These are phyloP conservation scores for Diarsia mendica DNA, from an alignment of 2,888 invertebrate genomes.

Conservation along the genomic window DNA sequence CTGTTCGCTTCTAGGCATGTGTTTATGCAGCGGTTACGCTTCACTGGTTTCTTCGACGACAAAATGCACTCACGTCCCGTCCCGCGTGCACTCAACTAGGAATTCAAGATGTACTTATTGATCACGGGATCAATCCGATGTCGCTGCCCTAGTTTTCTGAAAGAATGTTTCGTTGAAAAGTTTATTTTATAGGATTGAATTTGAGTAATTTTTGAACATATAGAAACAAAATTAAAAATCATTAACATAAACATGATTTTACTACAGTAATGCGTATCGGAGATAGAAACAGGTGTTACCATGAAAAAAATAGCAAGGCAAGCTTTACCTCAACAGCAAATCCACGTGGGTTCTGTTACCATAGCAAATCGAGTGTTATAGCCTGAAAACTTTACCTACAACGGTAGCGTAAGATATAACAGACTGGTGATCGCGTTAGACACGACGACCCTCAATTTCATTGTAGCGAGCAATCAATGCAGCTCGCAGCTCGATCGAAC, in stretches of 20 bases:
- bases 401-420: slow-evolving; percentile 14
- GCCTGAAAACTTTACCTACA: background rate
- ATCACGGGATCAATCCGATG: slow-evolving; percentile 77
- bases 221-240: background rate
- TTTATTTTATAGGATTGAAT: background rate
- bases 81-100: slow-evolving; percentile 80
- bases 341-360: background rate
- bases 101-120: slow-evolving; percentile 84
- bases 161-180: slow-evolving; percentile 42
- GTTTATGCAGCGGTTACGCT: slow-evolving; percentile 84
- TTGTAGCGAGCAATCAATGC: slow-evolving; percentile 42
- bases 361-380: background rate
- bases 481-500: slow-evolving; percentile 37
- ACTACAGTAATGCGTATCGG: too few relatives aligned
- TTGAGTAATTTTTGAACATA: too few relatives aligned
- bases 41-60: slow-evolving; percentile 85
- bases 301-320: background rate
- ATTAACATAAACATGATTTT: background rate
- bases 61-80: slow-evolving; percentile 88
- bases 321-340: too few relatives aligned
- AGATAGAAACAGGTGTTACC: too few relatives aligned
- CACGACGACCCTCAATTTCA: slow-evolving; percentile 17
- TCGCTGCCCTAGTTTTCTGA: slow-evolving; percentile 64
- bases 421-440: slow-evolving; percentile 9
- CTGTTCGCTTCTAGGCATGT: slow-evolving; percentile 78